Evolutionary conservation across 2,797 vertebrate genomes (phyloP).

Genomic region (Rhabdophis nuchalis): DNA sequence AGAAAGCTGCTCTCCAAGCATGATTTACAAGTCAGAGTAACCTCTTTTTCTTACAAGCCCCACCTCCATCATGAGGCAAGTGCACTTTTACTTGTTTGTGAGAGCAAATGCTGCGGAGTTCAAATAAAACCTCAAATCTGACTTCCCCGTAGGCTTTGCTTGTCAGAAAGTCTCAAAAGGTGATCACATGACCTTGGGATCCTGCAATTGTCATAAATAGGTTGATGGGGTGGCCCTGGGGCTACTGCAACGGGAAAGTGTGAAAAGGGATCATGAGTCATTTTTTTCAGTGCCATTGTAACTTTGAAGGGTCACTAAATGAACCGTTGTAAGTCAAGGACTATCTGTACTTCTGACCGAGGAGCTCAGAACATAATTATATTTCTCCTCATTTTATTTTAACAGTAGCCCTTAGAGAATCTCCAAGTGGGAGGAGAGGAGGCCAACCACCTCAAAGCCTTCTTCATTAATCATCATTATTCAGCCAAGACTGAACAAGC

Average conservation of each 20-base stretch:
- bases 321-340: too few species aligned
- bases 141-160: too few species aligned
- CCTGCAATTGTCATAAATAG: too few species aligned
- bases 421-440: not conserved
- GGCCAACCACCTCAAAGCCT: not conserved
- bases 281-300: too few species aligned
- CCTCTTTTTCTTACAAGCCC: not conserved
- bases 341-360: not conserved
- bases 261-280: too few species aligned
- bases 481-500: not conserved
- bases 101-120: not conserved
- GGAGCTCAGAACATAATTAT: not conserved
- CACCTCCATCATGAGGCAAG: not conserved
- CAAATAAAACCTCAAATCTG: not conserved
- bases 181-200: too few species aligned
- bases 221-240: too few species aligned
- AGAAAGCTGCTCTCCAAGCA: not conserved
- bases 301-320: too few species aligned
- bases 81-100: not conserved
- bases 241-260: too few species aligned
- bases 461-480: not conserved
- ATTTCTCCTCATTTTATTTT: not conserved
- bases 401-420: not conserved
- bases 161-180: too few species aligned
- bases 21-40: not conserved